Evolutionary conservation across 2,113 vertebrate genomes (phyloP).

Genomic region (Sula dactylatra): DNA sequence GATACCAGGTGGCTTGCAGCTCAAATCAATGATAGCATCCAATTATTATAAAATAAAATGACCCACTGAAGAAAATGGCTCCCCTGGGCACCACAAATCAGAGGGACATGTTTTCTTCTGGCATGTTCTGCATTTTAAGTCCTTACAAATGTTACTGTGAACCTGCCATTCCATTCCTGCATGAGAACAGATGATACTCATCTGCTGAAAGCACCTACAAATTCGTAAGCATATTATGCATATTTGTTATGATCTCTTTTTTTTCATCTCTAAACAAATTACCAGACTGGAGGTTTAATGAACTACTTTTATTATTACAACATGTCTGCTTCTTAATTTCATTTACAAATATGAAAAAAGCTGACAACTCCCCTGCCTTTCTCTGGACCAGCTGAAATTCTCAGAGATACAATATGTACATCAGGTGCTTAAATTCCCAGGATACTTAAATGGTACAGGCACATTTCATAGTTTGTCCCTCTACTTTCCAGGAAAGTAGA

Average conservation of each 20-base stretch:
- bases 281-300: background rate
- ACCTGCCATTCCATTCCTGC: background rate
- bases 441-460: background rate
- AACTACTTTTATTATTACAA: background rate
- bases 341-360: background rate
- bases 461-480: background rate
- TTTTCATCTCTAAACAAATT: background rate
- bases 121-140: constrained; percentile 65
- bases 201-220: background rate
- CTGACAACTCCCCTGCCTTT: background rate
- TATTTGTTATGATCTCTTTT: background rate
- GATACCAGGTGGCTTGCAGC: constrained; percentile 77
- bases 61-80: constrained; percentile 73
- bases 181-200: constrained; percentile 22
- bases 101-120: constrained; percentile 54
- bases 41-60: constrained; percentile 83
- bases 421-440: background rate
- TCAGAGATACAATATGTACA: accelerated
- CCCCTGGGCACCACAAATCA: constrained; percentile 74
- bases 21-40: constrained; percentile 77
- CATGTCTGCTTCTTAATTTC: background rate
- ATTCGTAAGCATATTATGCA: background rate
- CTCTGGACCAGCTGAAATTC: background rate
- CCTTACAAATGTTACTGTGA: constrained; percentile 42
- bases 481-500: background rate